Evolutionary conservation across 2,113 vertebrate genomes (phyloP).

Genomic region (Gadus chalcogrammus): DNA sequence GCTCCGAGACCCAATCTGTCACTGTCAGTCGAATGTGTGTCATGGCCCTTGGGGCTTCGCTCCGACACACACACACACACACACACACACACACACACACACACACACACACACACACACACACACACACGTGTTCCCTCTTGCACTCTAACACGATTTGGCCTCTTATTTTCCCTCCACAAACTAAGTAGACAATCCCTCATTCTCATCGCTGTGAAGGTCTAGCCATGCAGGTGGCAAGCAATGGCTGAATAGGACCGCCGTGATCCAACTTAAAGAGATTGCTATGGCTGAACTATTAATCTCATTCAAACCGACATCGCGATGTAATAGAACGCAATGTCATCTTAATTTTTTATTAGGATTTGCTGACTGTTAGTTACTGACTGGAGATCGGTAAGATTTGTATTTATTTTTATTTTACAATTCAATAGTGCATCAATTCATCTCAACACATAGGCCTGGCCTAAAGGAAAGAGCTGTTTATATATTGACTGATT

Average conservation of each 20-base stretch:
- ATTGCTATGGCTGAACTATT: slow-evolving; percentile 3
- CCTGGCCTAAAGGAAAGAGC: too few species aligned
- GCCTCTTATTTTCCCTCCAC: slow-evolving; percentile 18
- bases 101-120: too few species aligned
- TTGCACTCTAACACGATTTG: neutral
- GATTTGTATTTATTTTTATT: too few species aligned
- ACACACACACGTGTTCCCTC: neutral
- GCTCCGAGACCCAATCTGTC: slow-evolving; percentile 50
- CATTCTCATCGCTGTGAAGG: slow-evolving; percentile 47
- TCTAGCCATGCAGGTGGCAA: slow-evolving; percentile 50
- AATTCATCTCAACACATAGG: too few species aligned
- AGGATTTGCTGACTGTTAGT: too few species aligned
- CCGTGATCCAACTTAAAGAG: slow-evolving; percentile 20
- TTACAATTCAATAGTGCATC: neutral
- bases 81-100: too few species aligned
- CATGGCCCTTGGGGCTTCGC: slow-evolving; percentile 38
- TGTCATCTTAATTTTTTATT: too few species aligned
- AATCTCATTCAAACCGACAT: too few species aligned
- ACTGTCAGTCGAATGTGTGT: slow-evolving; percentile 60
- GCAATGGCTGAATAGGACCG: slow-evolving; percentile 31
- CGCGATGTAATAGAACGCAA: too few species aligned
- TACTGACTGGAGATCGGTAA: too few species aligned
- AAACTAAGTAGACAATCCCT: slow-evolving; percentile 44
- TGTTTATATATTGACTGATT: too few species aligned
- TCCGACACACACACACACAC: too few species aligned